Evolutionary conservation across 2,797 vertebrate genomes (phyloP).

Genomic region (Artibeus jamaicensis): DNA sequence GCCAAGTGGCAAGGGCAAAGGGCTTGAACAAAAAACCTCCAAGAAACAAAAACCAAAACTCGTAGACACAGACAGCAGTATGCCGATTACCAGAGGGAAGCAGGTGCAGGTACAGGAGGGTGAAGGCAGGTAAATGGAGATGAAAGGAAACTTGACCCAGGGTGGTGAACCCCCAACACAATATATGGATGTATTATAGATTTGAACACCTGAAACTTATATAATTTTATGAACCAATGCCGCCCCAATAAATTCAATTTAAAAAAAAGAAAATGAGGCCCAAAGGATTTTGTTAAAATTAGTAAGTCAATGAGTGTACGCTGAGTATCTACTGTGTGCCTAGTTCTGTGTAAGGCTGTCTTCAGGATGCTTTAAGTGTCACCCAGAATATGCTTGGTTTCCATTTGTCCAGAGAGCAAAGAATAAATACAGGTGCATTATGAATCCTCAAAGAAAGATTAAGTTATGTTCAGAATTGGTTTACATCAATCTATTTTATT

Average conservation of each 20-base stretch:
- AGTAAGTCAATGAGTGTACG: neutral
- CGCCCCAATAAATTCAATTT: neutral
- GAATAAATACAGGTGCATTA: neutral
- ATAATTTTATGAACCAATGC: neutral
- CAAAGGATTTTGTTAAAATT: neutral
- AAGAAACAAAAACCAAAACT: neutral
- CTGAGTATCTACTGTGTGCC: neutral
- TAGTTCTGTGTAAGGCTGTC: neutral
- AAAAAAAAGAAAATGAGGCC: neutral
- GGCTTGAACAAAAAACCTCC: neutral
- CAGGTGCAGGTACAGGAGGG: neutral
- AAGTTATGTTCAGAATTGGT: conserved; percentile 24
- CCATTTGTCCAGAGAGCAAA: conserved; percentile 28
- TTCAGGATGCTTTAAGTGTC: neutral
- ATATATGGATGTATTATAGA: neutral
- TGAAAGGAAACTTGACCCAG: neutral
- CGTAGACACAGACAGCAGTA: neutral
- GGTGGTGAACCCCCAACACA: neutral
- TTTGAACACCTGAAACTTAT: neutral
- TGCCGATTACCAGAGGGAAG: neutral
- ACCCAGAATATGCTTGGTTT: neutral
- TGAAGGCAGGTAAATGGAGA: neutral
- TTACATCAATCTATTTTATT: neutral
- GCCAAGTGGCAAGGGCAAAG: neutral
- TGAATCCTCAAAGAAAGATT: conserved; percentile 8